Conservation (phyloP, 1,140 invertebrate species). For the Bradynema listronoti region DNA sequence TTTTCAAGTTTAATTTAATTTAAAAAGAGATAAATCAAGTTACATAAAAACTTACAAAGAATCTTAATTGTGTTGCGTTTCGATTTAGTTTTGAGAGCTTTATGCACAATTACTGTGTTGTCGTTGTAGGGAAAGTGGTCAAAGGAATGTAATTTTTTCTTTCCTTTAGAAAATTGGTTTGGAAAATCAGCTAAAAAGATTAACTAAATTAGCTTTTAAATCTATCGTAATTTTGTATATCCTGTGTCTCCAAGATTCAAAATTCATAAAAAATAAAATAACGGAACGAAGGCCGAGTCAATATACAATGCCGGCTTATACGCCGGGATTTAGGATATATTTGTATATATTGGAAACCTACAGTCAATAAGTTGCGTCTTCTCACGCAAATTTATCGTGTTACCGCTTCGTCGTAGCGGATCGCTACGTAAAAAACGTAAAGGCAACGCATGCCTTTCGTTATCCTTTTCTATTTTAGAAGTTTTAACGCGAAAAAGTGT, state of each 20-base stretch:
- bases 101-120: not conserved
- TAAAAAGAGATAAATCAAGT: conserved; percentile 18
- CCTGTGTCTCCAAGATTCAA: no score
- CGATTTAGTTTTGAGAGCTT: not conserved
- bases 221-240: no score
- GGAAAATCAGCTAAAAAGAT: no score
- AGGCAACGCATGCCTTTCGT: conserved; percentile 8
- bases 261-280: no score
- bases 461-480: conserved; percentile 32
- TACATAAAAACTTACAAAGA: conserved; percentile 31
- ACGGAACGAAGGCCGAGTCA: no score
- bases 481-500: conserved; percentile 21
- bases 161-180: no score
- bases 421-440: not conserved
- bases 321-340: no score
- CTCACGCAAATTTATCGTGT: not conserved
- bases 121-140: not conserved
- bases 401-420: not conserved
- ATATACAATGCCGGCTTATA: no score
- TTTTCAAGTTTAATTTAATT: no score
- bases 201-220: no score
- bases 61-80: not conserved
- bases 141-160: no score
- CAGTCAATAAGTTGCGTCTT: not conserved
- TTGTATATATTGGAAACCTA: no score